Conservation (phyloP, 1,140 invertebrate genomes). For the Brachionus rubens region DNA sequence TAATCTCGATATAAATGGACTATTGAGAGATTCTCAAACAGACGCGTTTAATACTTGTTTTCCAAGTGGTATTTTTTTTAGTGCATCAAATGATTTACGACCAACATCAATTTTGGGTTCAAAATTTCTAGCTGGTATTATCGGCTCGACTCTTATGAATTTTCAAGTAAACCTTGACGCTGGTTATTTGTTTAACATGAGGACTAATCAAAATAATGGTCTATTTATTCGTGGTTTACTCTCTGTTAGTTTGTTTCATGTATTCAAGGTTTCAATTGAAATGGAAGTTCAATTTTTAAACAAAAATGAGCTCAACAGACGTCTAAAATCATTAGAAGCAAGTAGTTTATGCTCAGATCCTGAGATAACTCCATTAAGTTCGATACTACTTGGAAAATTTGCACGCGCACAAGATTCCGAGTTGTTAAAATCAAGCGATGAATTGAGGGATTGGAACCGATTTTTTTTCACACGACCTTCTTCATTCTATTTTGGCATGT, state of each 20-base stretch:
- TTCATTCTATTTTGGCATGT: not conserved
- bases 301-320: not conserved
- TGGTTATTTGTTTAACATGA: not conserved
- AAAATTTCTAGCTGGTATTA: not conserved
- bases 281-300: conserved; percentile 1
- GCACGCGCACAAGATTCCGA: not conserved
- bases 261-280: conserved; percentile 10
- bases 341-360: not conserved
- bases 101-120: not conserved
- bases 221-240: not conserved
- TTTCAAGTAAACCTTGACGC: not conserved
- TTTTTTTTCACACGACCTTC: not conserved
- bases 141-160: not conserved
- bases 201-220: not conserved
- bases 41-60: not conserved
- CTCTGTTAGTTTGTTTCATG: not conserved
- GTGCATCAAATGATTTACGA: not conserved
- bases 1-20: not conserved
- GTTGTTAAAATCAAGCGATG: not conserved
- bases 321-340: not conserved
- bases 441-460: not conserved
- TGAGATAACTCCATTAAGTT: not conserved
- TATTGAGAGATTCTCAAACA: not conserved
- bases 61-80: conserved; percentile 4
- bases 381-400: not conserved